Evolutionary conservation across 1,140 invertebrate genomes (phyloP), one percentile per base, ranked within the genome.

Genomic region (Drosophila lini): DNA sequence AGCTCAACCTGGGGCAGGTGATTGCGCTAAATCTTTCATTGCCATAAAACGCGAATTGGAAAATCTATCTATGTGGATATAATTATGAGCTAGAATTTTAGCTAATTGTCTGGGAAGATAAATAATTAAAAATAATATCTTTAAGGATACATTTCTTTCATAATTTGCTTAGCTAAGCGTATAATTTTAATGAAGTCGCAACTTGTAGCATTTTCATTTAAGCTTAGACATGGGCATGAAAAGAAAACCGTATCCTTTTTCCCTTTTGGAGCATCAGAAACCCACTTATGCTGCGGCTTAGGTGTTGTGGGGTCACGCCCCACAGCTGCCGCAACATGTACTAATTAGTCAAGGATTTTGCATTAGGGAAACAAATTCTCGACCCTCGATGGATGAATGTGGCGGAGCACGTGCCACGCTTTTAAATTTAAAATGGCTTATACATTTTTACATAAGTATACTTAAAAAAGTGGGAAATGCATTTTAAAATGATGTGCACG

Each of bases 321-420:
- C 9, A 34, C 11, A 36, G 55, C 36, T 28, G 28, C 53, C 47
- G 41, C 40, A 53, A 38, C 55, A 62, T 64, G 48, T 75, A 78
- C 78, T 78, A 86, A 85, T 85, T 85, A 81, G 78, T 85, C 74
- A 78, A 85, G 74, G 69, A 81, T 86, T 81, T 68, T 48, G 58
- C 69, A 81, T 69, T 61, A 78, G 57, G 52, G 41, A 41, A 58
- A 48, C 48, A 53, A 45, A 75, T 58, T 52, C 44, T 48, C 61
- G 48, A 36, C 42, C 38, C 45, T 60, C 40, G 50, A 41, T 63
- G 47, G 25, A 41, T 53, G 16, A 56, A 60, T 62, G 64, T 58
- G 69, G 65, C 41, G 36, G 31, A 61, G 65, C 61, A 85, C 82
- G 81, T 81, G 58, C 61, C 48, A 5, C 28, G 61, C 28, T 78